Conservation (phyloP, 2,888 invertebrate genomes). For the Lordiphosa andalusiaca region DNA sequence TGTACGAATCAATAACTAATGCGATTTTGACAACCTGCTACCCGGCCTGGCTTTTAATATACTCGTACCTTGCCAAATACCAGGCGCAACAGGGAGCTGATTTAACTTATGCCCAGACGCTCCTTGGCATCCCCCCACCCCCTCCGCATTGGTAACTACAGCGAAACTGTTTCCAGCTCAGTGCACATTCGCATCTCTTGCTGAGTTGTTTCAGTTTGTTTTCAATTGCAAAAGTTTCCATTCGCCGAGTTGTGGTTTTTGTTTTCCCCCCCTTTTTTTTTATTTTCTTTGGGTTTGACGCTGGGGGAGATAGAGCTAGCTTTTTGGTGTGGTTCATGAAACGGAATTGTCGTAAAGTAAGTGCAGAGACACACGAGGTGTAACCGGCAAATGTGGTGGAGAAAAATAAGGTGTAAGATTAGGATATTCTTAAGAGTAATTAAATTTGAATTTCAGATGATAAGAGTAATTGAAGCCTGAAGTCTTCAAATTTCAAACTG, state of each 20-base stretch:
- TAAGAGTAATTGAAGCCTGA: too few species aligned
- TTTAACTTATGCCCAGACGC: constrained; percentile 21
- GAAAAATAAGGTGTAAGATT: too few species aligned
- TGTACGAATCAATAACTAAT: constrained; percentile 54
- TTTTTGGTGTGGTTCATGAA: constrained; percentile 3
- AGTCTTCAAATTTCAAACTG: too few species aligned
- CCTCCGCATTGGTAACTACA: constrained; percentile 21
- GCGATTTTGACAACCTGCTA: constrained; percentile 43
- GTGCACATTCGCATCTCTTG: constrained; percentile 34
- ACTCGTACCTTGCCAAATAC: too few species aligned
- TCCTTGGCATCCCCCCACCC: neutral
- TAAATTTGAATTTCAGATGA: too few species aligned
- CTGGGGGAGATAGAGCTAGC: neutral
- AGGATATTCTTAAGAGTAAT: too few species aligned
- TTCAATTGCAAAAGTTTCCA: constrained; percentile 64
- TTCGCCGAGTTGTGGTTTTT: constrained; percentile 19
- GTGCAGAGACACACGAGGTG: too few species aligned
- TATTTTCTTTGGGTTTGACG: constrained; percentile 17
- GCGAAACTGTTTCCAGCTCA: constrained; percentile 47
- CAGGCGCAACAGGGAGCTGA: constrained; percentile 18
- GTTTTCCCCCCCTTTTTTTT: neutral
- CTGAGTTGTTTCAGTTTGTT: constrained; percentile 44
- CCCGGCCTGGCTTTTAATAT: constrained; percentile 13
- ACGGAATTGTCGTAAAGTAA: neutral
- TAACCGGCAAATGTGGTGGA: too few species aligned